phyloP scores from a whole-genome alignment of 2,113 vertebrate species.

The Holacanthus passer region DNA sequence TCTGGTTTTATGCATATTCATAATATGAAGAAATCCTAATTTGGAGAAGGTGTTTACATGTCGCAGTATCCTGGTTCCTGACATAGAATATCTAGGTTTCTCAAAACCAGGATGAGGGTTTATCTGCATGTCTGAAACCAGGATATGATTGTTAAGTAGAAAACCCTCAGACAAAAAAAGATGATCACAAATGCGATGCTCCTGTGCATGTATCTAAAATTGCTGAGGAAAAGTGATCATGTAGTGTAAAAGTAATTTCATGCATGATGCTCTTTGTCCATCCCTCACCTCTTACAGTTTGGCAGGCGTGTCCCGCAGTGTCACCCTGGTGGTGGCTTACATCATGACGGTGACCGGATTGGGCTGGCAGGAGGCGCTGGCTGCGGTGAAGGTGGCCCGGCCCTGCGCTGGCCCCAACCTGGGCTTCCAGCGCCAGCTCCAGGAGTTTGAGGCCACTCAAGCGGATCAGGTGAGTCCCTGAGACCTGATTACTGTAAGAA shows the following conservation, averaged over 20 bases:
- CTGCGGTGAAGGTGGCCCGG: constrained; percentile 88
- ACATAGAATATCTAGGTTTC: too few species aligned
- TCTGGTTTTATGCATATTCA: background rate
- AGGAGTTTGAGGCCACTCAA: constrained; percentile 90
- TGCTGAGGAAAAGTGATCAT: background rate
- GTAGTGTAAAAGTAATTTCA: background rate
- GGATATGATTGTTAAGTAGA: background rate
- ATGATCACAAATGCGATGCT: too few species aligned
- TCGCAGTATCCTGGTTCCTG: background rate
- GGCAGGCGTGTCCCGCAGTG: constrained; percentile 96
- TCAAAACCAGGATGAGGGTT: background rate
- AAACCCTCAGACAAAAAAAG: too few species aligned
- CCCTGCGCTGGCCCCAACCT: constrained; percentile 94
- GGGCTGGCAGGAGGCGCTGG: constrained; percentile 94
- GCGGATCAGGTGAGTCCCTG: constrained; percentile 87
- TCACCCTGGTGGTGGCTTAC: constrained; percentile 95
- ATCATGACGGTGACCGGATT: constrained; percentile 95
- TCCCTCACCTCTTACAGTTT: constrained; percentile 82
- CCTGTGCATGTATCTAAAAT: too few species aligned
- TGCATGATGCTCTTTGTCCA: background rate
- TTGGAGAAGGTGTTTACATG: background rate
- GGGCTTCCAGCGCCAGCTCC: constrained; percentile 95
- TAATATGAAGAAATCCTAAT: too few species aligned
- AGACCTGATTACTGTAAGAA: background rate
- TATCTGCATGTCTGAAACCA: background rate